Evolutionary conservation across 2,888 invertebrate species (phyloP).

Genomic region (Pollenia labialis): DNA sequence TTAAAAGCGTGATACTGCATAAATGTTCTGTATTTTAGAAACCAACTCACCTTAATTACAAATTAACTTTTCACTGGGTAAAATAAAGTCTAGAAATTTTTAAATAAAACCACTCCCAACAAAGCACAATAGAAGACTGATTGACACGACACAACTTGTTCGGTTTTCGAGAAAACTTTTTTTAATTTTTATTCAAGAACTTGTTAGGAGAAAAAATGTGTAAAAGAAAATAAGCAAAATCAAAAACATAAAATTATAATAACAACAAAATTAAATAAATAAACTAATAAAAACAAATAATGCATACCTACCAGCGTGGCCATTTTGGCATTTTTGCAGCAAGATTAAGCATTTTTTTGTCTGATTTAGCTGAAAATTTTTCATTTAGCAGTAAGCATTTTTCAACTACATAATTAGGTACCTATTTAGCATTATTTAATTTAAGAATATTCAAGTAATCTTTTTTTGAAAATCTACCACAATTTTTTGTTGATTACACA

Average conservation of each 20-base stretch:
- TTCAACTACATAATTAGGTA: no score
- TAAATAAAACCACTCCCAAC: slow-evolving; percentile 63
- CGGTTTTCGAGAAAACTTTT: slow-evolving; percentile 59
- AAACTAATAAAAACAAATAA: slow-evolving; percentile 12
- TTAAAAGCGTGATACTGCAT: not conserved
- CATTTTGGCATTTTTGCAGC: no score
- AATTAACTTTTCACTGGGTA: slow-evolving; percentile 23
- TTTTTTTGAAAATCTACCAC: no score
- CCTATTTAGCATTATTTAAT: no score
- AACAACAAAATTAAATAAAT: slow-evolving; percentile 21
- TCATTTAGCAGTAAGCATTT: no score
- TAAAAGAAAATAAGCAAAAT: slow-evolving; percentile 53
- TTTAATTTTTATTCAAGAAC: slow-evolving; percentile 23
- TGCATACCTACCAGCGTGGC: not conserved
- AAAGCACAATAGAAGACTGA: slow-evolving; percentile 62
- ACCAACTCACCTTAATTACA: slow-evolving; percentile 57
- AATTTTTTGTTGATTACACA: no score
- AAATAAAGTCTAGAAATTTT: slow-evolving; percentile 1
- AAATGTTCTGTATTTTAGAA: not conserved
- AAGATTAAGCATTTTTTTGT: no score
- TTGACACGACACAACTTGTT: slow-evolving; percentile 46
- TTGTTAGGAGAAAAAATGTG: slow-evolving; percentile 53
- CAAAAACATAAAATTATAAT: slow-evolving; percentile 10
- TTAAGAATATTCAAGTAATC: no score
- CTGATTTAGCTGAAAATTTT: no score